Evolutionary conservation across 2,113 vertebrate genomes (phyloP).

Genomic region (Dissostichus mawsoni): DNA sequence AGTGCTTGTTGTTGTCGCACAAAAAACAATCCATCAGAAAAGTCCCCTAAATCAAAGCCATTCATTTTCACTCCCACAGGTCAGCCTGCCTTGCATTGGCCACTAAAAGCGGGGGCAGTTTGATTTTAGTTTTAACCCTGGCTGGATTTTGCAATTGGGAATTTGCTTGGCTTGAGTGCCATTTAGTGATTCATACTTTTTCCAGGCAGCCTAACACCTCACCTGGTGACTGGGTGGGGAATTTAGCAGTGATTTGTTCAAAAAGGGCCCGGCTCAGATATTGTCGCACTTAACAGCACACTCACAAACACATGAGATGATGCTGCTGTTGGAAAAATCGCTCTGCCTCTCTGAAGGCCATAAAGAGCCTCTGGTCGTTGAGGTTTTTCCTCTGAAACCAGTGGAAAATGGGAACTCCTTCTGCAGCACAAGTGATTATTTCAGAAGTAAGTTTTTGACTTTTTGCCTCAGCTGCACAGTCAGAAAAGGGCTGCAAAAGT

Average conservation of each 20-base stretch:
- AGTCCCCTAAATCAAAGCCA: conserved; percentile 35
- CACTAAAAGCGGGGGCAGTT: conserved; percentile 1
- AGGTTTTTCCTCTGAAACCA: conserved; percentile 46
- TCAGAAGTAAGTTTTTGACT: conserved; percentile 51
- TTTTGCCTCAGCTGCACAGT: conserved; percentile 5
- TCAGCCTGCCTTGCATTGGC: conserved; percentile 23
- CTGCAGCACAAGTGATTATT: conserved; percentile 47
- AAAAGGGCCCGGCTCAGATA: conserved; percentile 11
- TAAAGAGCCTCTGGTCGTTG: conserved; percentile 47
- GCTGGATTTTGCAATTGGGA: conserved; percentile 43
- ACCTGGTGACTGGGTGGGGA: conserved; percentile 67
- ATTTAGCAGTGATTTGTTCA: conserved; percentile 48
- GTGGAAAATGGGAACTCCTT: conserved; percentile 59
- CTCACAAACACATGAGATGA: conserved; percentile 1
- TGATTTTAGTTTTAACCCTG: conserved; percentile 48
- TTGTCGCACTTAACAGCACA: neutral
- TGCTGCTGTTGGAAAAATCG: conserved; percentile 46
- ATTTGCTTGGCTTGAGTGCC: conserved; percentile 23
- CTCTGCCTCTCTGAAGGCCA: conserved; percentile 25
- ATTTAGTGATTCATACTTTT: conserved; percentile 48
- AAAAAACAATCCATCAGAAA: conserved; percentile 41
- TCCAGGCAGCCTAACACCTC: conserved; percentile 34
- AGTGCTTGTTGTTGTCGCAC: conserved; percentile 42
- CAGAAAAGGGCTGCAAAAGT: neutral
- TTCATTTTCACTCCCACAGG: conserved; percentile 48